Evolutionary conservation across 2,888 invertebrate genomes (phyloP).

Genomic region (Drymonia ruficornis): DNA sequence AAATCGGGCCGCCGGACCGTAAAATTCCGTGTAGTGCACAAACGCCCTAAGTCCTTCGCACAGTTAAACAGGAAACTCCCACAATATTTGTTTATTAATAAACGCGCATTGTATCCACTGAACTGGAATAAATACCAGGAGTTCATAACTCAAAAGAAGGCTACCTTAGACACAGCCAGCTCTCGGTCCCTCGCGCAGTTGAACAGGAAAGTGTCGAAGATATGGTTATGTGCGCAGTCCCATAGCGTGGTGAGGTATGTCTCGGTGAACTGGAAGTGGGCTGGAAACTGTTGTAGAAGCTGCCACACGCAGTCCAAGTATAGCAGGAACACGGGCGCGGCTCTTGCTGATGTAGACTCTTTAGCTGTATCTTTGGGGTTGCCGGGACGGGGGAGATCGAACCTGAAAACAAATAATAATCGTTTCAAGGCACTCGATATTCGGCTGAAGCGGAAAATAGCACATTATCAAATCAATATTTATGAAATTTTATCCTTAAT

Average conservation of each 20-base stretch:
- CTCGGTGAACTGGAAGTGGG: constrained; percentile 96
- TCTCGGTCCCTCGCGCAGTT: constrained; percentile 92
- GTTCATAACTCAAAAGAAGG: constrained; percentile 1
- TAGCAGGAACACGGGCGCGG: constrained; percentile 93
- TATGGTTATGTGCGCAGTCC: constrained; percentile 94
- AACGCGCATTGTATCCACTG: background rate
- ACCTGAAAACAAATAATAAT: constrained; percentile 60
- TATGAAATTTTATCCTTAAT: too few relatives aligned
- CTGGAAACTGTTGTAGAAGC: constrained; percentile 93
- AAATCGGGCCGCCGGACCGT: too few relatives aligned
- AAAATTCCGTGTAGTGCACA: too few relatives aligned
- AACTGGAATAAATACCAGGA: background rate
- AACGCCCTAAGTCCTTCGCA: background rate
- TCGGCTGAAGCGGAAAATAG: too few relatives aligned
- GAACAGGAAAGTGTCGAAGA: constrained; percentile 97
- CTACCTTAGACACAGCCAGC: constrained; percentile 86
- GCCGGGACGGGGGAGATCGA: constrained; percentile 88
- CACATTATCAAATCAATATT: too few relatives aligned
- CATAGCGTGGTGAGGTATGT: constrained; percentile 96
- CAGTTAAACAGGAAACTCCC: background rate
- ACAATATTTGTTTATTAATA: too few relatives aligned
- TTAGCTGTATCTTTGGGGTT: constrained; percentile 76
- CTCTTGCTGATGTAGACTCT: constrained; percentile 65
- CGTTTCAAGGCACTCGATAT: too few relatives aligned
- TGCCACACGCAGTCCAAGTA: constrained; percentile 98